Evolutionary conservation across 2,888 invertebrate species (phyloP).

Genomic region (Apodemia hepburni): DNA sequence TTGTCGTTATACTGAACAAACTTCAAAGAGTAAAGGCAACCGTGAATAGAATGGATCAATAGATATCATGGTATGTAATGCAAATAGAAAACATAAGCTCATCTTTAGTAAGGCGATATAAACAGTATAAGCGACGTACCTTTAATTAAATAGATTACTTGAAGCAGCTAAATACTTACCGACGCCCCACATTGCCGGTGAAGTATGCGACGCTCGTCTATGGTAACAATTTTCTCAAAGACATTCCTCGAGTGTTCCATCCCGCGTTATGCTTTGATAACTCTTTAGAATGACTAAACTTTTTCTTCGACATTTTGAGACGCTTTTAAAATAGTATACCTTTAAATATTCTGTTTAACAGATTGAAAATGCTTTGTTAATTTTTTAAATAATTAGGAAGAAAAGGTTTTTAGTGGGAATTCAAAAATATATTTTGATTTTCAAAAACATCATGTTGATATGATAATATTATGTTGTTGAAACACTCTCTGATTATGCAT

Average conservation of each 20-base stretch:
- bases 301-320: constrained; percentile 28
- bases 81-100: not conserved
- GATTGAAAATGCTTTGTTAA: constrained; percentile 6
- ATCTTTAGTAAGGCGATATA: constrained; percentile 11
- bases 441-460: too few species aligned
- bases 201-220: constrained; percentile 53
- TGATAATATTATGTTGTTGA: too few species aligned
- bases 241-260: constrained; percentile 49
- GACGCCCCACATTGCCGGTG: constrained; percentile 38
- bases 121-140: constrained; percentile 27
- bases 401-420: too few species aligned
- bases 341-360: constrained; percentile 7
- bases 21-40: too few species aligned
- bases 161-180: constrained; percentile 42
- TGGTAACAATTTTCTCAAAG: constrained; percentile 67
- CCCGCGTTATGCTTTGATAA: constrained; percentile 63
- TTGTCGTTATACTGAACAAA: too few species aligned
- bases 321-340: constrained; percentile 16
- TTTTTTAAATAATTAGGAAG: constrained; percentile 11
- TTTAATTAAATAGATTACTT: constrained; percentile 32
- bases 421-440: too few species aligned
- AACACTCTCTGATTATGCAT: too few species aligned
- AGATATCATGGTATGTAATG: not conserved
- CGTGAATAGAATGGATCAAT: too few species aligned
- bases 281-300: constrained; percentile 37